Percentiles rank a stretch among this genome's conserved stretches.
phyloP scores from a whole-genome alignment of 2,888 invertebrate species.

The Tolmerus cingulatus region DNA sequence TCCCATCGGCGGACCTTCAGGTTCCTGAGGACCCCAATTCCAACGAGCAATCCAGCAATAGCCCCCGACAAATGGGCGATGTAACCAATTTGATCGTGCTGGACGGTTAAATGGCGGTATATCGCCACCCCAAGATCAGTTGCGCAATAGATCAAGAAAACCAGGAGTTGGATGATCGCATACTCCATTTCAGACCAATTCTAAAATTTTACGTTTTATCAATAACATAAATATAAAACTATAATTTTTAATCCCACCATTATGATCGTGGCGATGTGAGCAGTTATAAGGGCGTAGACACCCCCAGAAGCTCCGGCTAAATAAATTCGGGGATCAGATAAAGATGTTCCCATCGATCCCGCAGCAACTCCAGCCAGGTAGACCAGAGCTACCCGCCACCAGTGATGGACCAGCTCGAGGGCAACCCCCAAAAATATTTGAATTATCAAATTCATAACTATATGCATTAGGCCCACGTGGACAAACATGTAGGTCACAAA shows the following conservation, averaged over 20 bases:
- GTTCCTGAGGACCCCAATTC: slow-evolving; percentile 85
- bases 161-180: slow-evolving; percentile 81
- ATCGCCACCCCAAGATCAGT: slow-evolving; percentile 91
- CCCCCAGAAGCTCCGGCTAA: slow-evolving; percentile 95
- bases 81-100: slow-evolving; percentile 85
- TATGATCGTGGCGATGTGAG: slow-evolving; percentile 90
- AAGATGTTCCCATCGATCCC: slow-evolving; percentile 83
- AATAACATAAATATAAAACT: neutral
- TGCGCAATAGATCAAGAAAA: slow-evolving; percentile 81
- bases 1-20: slow-evolving; percentile 83
- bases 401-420: slow-evolving; percentile 94
- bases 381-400: slow-evolving; percentile 88
- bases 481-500: slow-evolving; percentile 96
- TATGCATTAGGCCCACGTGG: slow-evolving; percentile 88
- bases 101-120: slow-evolving; percentile 80
- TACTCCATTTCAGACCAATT: slow-evolving; percentile 98
- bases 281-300: slow-evolving; percentile 92
- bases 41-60: slow-evolving; percentile 81
- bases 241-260: slow-evolving; percentile 65
- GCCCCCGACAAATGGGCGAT: slow-evolving; percentile 94
- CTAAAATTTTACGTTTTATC: slow-evolving; percentile 64
- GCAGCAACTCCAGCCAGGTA: slow-evolving; percentile 86
- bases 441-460: slow-evolving; percentile 88
- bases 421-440: slow-evolving; percentile 94
- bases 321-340: slow-evolving; percentile 79